Evolutionary conservation across 2,888 invertebrate species (phyloP).

Genomic region (Phengaris alcon): DNA sequence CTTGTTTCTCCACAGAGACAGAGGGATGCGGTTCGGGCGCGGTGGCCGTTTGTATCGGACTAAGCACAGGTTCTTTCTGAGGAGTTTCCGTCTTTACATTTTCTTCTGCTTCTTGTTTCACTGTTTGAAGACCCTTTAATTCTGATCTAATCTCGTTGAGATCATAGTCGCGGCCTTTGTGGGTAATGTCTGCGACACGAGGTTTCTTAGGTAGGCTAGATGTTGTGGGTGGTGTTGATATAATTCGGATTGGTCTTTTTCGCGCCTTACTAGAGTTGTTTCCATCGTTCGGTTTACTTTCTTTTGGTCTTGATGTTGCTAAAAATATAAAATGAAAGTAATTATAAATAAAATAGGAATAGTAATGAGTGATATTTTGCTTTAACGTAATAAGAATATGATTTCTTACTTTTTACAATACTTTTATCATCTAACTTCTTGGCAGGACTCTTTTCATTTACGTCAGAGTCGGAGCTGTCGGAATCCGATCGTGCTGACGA

Average conservation of each 20-base stretch:
- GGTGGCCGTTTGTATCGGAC: slow-evolving; percentile 37
- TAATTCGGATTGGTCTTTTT: slow-evolving; percentile 61
- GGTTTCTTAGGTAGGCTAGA: slow-evolving; percentile 51
- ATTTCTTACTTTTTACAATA: slow-evolving; percentile 50
- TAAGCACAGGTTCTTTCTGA: slow-evolving; percentile 49
- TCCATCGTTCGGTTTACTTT: slow-evolving; percentile 66
- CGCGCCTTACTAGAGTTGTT: slow-evolving; percentile 67
- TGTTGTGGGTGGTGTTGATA: slow-evolving; percentile 56
- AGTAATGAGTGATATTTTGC: neutral
- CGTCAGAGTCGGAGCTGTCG: slow-evolving; percentile 77
- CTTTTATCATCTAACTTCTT: slow-evolving; percentile 68
- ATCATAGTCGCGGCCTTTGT: slow-evolving; percentile 85
- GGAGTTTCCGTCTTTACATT: slow-evolving; percentile 53
- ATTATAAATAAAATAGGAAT: neutral
- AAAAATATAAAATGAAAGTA: slow-evolving; percentile 32
- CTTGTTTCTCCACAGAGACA: slow-evolving; percentile 59
- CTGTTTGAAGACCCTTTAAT: slow-evolving; percentile 85
- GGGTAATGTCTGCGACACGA: slow-evolving; percentile 50
- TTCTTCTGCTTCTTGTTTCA: slow-evolving; percentile 72
- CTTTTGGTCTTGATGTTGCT: slow-evolving; percentile 62
- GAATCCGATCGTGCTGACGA: slow-evolving; percentile 69
- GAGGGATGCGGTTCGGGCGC: slow-evolving; percentile 47
- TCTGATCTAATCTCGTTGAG: slow-evolving; percentile 91
- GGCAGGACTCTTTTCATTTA: slow-evolving; percentile 63
- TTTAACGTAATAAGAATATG: neutral